Evolutionary conservation across 2,888 invertebrate species (phyloP).

Genomic region (Rutpela maculata): DNA sequence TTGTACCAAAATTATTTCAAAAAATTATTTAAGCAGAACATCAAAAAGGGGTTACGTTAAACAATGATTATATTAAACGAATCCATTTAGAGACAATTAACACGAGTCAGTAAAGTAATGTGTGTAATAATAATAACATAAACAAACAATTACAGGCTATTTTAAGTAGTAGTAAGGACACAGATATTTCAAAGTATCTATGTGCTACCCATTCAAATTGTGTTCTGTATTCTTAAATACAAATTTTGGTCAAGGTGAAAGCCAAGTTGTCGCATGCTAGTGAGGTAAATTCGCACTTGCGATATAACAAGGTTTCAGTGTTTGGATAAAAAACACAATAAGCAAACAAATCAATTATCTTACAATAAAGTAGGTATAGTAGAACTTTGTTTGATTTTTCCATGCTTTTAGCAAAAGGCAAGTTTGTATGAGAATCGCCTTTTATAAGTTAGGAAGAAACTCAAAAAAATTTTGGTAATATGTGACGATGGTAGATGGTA

Average conservation of each 20-base stretch:
- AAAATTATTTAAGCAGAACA: no score
- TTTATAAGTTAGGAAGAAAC: no score
- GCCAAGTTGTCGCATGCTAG: conserved; percentile 15
- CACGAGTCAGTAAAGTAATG: conserved; percentile 19
- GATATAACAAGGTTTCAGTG: neutral
- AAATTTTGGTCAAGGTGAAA: conserved; percentile 39
- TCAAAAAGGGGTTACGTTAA: no score
- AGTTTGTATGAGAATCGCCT: no score
- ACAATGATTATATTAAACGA: no score
- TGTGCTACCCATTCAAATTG: conserved; percentile 24
- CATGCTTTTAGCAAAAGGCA: no score
- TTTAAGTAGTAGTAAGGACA: conserved; percentile 29
- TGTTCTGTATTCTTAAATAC: conserved; percentile 22
- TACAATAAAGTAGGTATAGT: neutral
- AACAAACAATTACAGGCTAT: conserved; percentile 23
- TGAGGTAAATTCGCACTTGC: conserved; percentile 7
- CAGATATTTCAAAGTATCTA: conserved; percentile 11
- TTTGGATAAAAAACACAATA: neutral
- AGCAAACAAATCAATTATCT: conserved; percentile 19
- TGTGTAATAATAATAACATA: conserved; percentile 32
- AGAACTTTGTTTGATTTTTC: neutral
- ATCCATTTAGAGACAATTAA: conserved; percentile 3
- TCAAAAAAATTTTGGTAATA: no score
- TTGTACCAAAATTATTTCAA: no score
- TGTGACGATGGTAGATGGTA: no score